Conservation (phyloP, 2,797 vertebrate genomes). For the Muraenolepis orangiensis region DNA sequence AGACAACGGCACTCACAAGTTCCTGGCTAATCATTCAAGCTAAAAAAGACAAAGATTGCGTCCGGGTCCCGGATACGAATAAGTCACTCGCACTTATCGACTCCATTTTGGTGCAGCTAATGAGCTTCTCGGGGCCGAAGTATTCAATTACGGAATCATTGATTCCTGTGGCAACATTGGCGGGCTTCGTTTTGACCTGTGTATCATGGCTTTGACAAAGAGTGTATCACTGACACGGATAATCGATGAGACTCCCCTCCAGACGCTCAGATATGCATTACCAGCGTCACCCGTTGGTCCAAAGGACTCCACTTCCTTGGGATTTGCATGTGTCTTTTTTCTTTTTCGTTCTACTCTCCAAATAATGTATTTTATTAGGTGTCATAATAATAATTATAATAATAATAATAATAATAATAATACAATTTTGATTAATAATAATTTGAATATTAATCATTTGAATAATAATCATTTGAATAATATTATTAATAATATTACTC, state of each 20-base stretch:
- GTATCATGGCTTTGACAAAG: conserved; percentile 43
- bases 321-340: background rate
- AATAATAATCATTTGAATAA: too few relatives aligned
- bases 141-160: conserved; percentile 67
- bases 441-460: too few relatives aligned
- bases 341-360: too few relatives aligned
- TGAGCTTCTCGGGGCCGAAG: conserved; percentile 63
- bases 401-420: too few relatives aligned
- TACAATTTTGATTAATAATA: too few relatives aligned
- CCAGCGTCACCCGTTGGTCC: background rate
- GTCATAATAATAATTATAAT: background rate
- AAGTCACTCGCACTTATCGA: conserved; percentile 55
- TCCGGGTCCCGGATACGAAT: conserved; percentile 65
- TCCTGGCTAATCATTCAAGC: conserved; percentile 53
- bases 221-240: conserved; percentile 46
- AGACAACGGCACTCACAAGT: background rate
- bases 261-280: background rate
- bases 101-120: conserved; percentile 52
- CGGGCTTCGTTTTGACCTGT: conserved; percentile 33
- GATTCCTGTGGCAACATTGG: conserved; percentile 62
- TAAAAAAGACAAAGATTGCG: conserved; percentile 51
- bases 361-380: background rate
- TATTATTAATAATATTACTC: too few relatives aligned
- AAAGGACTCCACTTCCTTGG: background rate
- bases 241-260: conserved; percentile 57